phyloP scores from a whole-genome alignment of 2,888 invertebrate genomes.

The Biston stratarius region DNA sequence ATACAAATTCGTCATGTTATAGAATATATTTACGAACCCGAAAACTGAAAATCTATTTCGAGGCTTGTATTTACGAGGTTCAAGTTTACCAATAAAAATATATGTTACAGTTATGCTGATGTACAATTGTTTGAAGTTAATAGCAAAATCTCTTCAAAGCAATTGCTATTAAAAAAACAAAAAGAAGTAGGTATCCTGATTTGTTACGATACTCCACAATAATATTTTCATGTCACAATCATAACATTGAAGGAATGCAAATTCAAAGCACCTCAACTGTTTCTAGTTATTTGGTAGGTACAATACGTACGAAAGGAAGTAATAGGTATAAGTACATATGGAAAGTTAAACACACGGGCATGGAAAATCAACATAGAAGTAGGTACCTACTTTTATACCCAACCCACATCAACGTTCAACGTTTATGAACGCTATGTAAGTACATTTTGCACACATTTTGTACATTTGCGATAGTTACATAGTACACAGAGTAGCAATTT shows the following conservation, averaged over 20 bases:
- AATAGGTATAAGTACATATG: neutral
- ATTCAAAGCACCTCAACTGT: neutral
- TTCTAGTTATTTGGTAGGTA: neutral
- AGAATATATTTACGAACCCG: no score
- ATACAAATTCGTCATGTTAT: no score
- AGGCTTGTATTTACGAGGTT: no score
- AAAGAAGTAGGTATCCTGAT: neutral
- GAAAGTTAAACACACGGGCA: neutral
- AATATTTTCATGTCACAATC: neutral
- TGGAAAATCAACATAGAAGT: neutral
- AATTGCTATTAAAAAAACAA: neutral
- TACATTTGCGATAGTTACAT: no score
- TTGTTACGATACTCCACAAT: neutral
- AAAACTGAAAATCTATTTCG: no score
- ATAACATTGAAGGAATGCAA: neutral
- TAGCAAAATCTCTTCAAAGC: neutral
- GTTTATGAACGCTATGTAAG: neutral
- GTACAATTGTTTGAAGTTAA: neutral
- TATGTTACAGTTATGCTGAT: no score
- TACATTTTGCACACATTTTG: no score
- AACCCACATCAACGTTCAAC: constrained; percentile 5
- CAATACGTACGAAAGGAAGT: neutral
- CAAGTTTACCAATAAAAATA: no score
- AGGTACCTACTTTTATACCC: no score
- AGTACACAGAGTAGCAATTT: neutral